Evolutionary conservation across 2,797 vertebrate species (phyloP).

Genomic region (Alexandromys oeconomus): DNA sequence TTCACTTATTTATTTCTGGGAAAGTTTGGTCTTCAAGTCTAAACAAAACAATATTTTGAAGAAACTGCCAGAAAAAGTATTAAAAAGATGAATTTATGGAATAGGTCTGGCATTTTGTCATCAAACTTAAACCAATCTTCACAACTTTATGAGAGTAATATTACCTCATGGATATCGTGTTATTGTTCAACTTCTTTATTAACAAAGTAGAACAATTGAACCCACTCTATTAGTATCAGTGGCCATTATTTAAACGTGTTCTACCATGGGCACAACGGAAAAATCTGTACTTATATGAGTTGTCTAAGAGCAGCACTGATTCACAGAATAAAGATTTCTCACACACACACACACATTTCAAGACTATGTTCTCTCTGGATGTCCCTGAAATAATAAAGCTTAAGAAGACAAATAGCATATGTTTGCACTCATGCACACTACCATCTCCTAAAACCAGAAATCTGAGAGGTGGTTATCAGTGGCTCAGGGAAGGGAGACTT

Average conservation of each 20-base stretch:
- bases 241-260: background rate
- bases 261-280: slow-evolving; percentile 4
- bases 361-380: background rate
- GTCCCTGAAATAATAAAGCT: background rate
- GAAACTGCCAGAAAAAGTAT: background rate
- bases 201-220: background rate
- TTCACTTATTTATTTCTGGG: background rate
- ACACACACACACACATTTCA: background rate
- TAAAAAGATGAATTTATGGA: background rate
- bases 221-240: background rate
- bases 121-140: slow-evolving; percentile 45
- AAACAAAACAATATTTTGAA: background rate
- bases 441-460: background rate
- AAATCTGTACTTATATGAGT: background rate
- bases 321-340: background rate
- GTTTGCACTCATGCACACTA: background rate
- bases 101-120: slow-evolving; percentile 44
- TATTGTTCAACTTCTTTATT: slow-evolving; percentile 31
- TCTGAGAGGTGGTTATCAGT: background rate
- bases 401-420: background rate
- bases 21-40: slow-evolving; percentile 4
- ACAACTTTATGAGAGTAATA: background rate
- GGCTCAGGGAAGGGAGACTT: background rate
- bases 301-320: background rate
- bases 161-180: slow-evolving; percentile 41